Percentiles rank a stretch among this genome's conserved stretches.
phyloP scores from a whole-genome alignment of 2,888 invertebrate genomes.

The Hermaeophaga mercurialis region DNA sequence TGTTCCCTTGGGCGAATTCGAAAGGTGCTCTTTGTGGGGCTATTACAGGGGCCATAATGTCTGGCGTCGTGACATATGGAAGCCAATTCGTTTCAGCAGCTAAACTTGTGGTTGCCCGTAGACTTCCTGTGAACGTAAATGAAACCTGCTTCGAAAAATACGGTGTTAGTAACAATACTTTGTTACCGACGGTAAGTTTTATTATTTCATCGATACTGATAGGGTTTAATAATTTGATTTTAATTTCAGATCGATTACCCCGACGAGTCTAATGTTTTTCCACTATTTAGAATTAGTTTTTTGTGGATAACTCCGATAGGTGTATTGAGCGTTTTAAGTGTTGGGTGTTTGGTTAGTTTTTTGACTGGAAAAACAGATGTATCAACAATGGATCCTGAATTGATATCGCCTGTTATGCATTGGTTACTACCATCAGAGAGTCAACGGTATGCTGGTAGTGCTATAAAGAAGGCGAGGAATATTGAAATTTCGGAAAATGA shows the following conservation, averaged over 20 bases:
- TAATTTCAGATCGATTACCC: constrained; percentile 41
- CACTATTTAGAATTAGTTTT: constrained; percentile 78
- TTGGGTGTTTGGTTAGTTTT: constrained; percentile 70
- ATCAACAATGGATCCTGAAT: constrained; percentile 61
- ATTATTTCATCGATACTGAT: background rate
- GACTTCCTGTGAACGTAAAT: constrained; percentile 59
- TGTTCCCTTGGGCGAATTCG: constrained; percentile 79
- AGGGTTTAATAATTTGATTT: background rate
- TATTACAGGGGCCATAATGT: constrained; percentile 64
- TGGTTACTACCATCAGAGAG: constrained; percentile 54
- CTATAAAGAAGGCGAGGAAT: constrained; percentile 39
- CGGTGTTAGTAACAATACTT: constrained; percentile 43
- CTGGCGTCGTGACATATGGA: constrained; percentile 70
- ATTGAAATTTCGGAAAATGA: constrained; percentile 34
- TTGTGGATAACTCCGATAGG: constrained; percentile 83
- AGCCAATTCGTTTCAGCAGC: constrained; percentile 68
- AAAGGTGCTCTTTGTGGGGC: constrained; percentile 68
- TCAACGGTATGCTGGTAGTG: constrained; percentile 43
- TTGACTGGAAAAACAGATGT: constrained; percentile 62
- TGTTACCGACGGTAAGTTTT: constrained; percentile 53
- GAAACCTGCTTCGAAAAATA: constrained; percentile 55
- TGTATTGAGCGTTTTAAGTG: constrained; percentile 66
- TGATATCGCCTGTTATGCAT: constrained; percentile 66
- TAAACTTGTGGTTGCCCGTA: constrained; percentile 64
- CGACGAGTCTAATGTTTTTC: constrained; percentile 66